A percentile compares a stretch with the other conserved stretches of the same genome.
phyloP scores from a whole-genome alignment of 1,140 invertebrate species.

The Pachypsylla venusta region DNA sequence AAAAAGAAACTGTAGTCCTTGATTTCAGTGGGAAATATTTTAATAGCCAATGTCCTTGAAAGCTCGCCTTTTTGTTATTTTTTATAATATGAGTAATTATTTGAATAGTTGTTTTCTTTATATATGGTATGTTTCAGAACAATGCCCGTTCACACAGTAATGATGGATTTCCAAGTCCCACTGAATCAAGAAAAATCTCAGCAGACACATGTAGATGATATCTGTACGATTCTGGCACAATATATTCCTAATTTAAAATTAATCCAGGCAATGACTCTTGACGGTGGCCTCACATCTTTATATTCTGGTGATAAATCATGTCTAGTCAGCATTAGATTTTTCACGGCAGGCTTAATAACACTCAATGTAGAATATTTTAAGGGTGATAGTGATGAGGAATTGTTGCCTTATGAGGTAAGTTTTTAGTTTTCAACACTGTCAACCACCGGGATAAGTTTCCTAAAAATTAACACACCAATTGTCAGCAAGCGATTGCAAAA shows the following conservation, averaged over 20 bases:
- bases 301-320: conserved; percentile 49
- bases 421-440: background rate
- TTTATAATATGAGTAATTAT: too few relatives aligned
- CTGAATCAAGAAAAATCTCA: background rate
- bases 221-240: background rate
- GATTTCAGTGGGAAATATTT: too few relatives aligned
- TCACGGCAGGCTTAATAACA: conserved; percentile 53
- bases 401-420: conserved; percentile 57
- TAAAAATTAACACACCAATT: too few relatives aligned
- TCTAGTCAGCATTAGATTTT: conserved; percentile 52
- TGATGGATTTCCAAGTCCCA: conserved; percentile 2
- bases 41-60: too few relatives aligned
- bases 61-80: too few relatives aligned
- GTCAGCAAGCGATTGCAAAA: too few relatives aligned
- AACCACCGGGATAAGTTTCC: too few relatives aligned
- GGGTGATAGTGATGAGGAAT: conserved; percentile 48
- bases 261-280: conserved; percentile 23
- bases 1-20: too few relatives aligned
- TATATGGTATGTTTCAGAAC: too few relatives aligned
- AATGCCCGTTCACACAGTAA: conserved; percentile 20
- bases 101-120: too few relatives aligned
- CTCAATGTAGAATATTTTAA: conserved; percentile 69
- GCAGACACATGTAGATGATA: background rate
- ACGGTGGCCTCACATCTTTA: conserved; percentile 48
- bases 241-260: conserved; percentile 26